Evolutionary conservation across 2,113 vertebrate species (phyloP).

Genomic region (Arenaria interpres): DNA sequence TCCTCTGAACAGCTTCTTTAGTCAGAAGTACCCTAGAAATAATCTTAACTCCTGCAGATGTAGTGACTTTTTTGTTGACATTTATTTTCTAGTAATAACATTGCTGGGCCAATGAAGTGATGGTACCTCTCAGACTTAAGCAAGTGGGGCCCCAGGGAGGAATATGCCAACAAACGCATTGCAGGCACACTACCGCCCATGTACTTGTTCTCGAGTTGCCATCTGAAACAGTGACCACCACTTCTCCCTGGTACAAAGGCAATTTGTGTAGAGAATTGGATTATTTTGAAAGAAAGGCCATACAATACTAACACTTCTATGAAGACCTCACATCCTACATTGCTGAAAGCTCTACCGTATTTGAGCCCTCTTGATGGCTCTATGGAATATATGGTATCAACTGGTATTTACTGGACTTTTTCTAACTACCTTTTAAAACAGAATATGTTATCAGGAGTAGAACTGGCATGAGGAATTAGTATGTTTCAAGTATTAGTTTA

Average conservation of each 20-base stretch:
- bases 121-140: background rate
- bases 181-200: background rate
- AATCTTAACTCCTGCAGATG: background rate
- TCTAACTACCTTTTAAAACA: background rate
- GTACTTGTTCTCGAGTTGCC: background rate
- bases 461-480: background rate
- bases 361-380: background rate
- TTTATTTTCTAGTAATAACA: background rate
- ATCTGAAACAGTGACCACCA: background rate
- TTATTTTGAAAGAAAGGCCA: background rate
- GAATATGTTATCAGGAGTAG: background rate
- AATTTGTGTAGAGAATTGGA: background rate
- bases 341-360: background rate
- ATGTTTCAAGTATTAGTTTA: slow-evolving; percentile 23
- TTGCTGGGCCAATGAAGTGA: background rate
- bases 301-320: background rate
- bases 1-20: background rate
- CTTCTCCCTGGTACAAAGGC: background rate
- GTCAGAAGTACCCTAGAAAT: background rate
- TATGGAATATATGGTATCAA: background rate
- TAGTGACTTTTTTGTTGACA: background rate
- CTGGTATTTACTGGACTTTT: background rate
- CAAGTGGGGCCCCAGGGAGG: background rate
- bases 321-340: background rate
- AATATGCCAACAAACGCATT: background rate